Base-by-base conservation (phyloP, 2,113 vertebrate species). In the Cyprinodon variegatus region DNA sequence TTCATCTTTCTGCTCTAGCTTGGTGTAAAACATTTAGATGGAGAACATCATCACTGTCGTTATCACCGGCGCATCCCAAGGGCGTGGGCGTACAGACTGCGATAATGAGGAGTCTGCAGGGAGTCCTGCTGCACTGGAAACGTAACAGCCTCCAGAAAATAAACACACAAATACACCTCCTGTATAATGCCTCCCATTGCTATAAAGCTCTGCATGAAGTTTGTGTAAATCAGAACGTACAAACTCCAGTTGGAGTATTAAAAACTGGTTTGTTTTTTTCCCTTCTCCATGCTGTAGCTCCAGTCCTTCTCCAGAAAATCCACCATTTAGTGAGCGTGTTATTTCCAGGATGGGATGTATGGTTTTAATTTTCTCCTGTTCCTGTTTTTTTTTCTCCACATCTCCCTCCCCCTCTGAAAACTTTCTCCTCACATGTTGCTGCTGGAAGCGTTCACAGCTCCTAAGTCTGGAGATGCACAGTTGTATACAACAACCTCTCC, bases 281-380 rank as follows among this genome's bases (percentile, higher is more conserved):
- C 78, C 79, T 66, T 64, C 77, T 66, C 63, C 40, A 3, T 69
- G 72, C 66, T 61, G 66, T 57, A 77, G 76, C 68, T 20, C 78
- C 74, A 70, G 66, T 65, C 76, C 75, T 79, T 79, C 84, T 79
- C 46, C 43, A 74, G 62, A 84, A 87, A 84, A 76, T 82, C 75
- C 70, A 20, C 76, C 17, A 15, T 57, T 65, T 62, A 83, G 61
- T 41, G 60, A 66, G 68, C 68, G 70, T 83, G 70, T 86, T 86
- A 76, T 80, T 72, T 86, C 78, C 83, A 74, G 61, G 78, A 75
- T 68, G 65, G 76, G 85, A 88, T 86, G 83, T 89, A 81, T 89
- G 88, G 61, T 92, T 92, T 88, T 86, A 64, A 91, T 92, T 89
- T 91, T 76, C 66, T 72, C 83, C 66, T 57, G 61, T 83, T 91